phyloP scores from a whole-genome alignment of 2,113 vertebrate genomes.

The Plecotus auritus region DNA sequence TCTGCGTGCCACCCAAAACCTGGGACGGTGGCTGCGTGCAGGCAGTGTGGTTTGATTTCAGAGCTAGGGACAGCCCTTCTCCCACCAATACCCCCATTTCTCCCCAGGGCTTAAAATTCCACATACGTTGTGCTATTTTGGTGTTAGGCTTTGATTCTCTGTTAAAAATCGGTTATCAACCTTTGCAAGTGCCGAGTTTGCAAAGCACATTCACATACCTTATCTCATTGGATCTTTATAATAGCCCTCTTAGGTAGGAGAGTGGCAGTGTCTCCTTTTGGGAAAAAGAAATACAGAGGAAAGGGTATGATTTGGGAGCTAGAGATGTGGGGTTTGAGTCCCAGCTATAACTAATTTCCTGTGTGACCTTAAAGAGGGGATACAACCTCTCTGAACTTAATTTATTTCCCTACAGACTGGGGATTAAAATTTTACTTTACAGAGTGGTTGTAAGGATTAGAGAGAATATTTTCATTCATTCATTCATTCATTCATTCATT shows the following conservation, averaged over 20 bases:
- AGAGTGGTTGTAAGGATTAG: not conserved
- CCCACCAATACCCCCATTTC: not conserved
- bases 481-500: not conserved
- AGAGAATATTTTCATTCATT: not conserved
- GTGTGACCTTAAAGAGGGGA: not conserved
- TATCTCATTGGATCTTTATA: not conserved
- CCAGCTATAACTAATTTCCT: not conserved
- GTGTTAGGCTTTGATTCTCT: constrained; percentile 38
- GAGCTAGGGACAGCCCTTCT: not conserved
- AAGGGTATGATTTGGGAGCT: not conserved
- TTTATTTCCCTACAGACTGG: not conserved
- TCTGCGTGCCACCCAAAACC: not conserved
- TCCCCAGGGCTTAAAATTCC: not conserved
- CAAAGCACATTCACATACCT: not conserved
- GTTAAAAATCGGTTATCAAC: constrained; percentile 34
- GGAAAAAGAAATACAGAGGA: constrained; percentile 1
- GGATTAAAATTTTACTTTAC: not conserved
- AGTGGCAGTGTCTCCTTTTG: not conserved
- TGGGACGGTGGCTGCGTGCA: not conserved
- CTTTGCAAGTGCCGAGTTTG: constrained; percentile 43
- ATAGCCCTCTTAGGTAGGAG: not conserved
- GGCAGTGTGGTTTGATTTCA: not conserved
- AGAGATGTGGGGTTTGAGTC: not conserved
- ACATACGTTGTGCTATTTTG: constrained; percentile 6
- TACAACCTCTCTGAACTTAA: not conserved